Conservation (phyloP, 2,113 vertebrate species). For the Vulpes lagopus region DNA sequence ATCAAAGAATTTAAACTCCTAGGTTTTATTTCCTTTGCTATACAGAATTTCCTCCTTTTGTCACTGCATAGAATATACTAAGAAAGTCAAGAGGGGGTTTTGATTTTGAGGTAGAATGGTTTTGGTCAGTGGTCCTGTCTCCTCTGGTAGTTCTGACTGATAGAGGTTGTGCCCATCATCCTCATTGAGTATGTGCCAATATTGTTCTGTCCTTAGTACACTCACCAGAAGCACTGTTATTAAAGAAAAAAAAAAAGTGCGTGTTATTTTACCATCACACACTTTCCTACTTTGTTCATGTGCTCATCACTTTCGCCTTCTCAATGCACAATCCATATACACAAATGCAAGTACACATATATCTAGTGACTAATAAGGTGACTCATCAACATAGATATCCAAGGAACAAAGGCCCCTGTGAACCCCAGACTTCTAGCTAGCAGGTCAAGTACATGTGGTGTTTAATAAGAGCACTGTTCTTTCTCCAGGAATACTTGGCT, state of each 20-base stretch:
- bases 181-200: rapidly evolving
- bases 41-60: background rate
- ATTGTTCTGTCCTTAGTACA: background rate
- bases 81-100: background rate
- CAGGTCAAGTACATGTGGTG: background rate
- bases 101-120: background rate
- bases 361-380: background rate
- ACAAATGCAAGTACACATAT: no score
- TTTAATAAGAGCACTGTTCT: background rate
- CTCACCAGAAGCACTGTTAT: background rate
- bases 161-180: background rate
- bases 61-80: background rate
- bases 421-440: background rate
- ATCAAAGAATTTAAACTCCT: background rate
- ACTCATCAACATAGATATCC: background rate
- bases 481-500: background rate
- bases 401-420: background rate
- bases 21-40: background rate
- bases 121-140: background rate
- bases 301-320: background rate
- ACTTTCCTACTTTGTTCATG: background rate
- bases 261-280: background rate
- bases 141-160: no score
- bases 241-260: background rate
- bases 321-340: background rate